Base-by-base conservation (phyloP, 2,888 invertebrate species). In the Yponomeuta plumbellus region DNA sequence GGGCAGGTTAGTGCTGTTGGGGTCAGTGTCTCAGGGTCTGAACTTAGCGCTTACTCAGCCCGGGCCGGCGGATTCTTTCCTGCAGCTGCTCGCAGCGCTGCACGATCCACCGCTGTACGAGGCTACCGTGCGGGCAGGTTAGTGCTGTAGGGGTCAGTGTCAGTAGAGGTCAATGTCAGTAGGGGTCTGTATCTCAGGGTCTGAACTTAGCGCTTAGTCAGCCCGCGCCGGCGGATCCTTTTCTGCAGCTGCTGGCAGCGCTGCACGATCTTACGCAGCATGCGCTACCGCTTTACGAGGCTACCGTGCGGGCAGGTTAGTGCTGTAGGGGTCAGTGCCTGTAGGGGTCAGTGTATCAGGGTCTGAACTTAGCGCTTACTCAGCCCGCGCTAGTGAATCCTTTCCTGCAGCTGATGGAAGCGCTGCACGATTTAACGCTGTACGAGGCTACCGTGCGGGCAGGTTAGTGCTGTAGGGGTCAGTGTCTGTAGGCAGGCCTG, bases 351-450 rank as follows among this genome's bases (percentile, higher is more conserved):
- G 75, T 56, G 39, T 11, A 5, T n/a, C n/a, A n/a, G n/a, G n/a
- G n/a, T n/a, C n/a, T n/a, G n/a, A n/a, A n/a, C n/a, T n/a, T n/a
- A n/a, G n/a, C n/a, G n/a, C n/a, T n/a, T n/a, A n/a, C n/a, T n/a
- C n/a, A n/a, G 21, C 73, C 84, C 13, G 76, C 97, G 92, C 94
- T 95, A 13, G 95, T 97, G 80, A 92, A 94, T 6, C 97, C 98
- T 89, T 99, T 99, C 85, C 96, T 98, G 75, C 95, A 97, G 72
- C 91, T 99, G 73, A 97, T 98, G 95, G 96, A 96, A 73, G 95
- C 96, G 26, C 17, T 22, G 52, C 22, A 81, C 86, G 17, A 74
- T 8, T 75, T 0, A 56, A 74, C 78, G 0, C 81, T 80, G 20
- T 63, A 2, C 67, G 89, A 91, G 67, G 84, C 85, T 0, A 85